These are phyloP conservation scores for Sphenodon punctatus DNA, from an alignment of 2,797 vertebrate species.

Conservation along the genomic window DNA sequence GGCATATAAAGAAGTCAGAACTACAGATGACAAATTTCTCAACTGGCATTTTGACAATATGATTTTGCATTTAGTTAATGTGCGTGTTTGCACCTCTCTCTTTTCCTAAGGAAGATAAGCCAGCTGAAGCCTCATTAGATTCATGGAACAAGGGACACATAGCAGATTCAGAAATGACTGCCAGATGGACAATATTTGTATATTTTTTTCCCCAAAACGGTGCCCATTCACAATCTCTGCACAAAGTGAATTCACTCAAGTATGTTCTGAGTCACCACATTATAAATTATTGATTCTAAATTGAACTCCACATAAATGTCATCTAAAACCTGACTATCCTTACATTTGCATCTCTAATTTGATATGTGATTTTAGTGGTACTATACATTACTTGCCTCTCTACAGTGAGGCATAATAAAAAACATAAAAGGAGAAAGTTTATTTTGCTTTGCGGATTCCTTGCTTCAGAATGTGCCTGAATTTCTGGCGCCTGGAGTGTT, in stretches of 20 bases:
- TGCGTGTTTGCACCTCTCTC: too few relatives aligned
- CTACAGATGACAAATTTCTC: too few relatives aligned
- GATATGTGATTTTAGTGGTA: background rate
- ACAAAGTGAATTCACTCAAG: background rate
- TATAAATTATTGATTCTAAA: background rate
- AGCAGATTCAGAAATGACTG: too few relatives aligned
- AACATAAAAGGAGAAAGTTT: background rate
- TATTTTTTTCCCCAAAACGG: too few relatives aligned
- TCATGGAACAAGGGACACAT: too few relatives aligned
- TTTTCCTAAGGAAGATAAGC: too few relatives aligned
- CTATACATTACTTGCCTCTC: background rate
- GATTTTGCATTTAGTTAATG: too few relatives aligned
- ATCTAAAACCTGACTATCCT: background rate
- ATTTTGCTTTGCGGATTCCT: background rate
- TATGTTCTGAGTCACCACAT: background rate
- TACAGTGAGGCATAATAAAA: background rate
- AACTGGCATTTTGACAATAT: constrained; percentile 7
- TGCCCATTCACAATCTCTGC: background rate
- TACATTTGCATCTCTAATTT: background rate
- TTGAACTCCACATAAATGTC: background rate
- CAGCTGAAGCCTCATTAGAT: too few relatives aligned
- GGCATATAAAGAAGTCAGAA: too few relatives aligned
- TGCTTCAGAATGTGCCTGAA: too few relatives aligned
- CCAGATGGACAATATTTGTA: too few relatives aligned
- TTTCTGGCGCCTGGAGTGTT: too few relatives aligned